Percentiles rank a stretch among this genome's conserved stretches.
Conservation (phyloP, 1,140 invertebrate genomes). For the Nymphalis io region DNA sequence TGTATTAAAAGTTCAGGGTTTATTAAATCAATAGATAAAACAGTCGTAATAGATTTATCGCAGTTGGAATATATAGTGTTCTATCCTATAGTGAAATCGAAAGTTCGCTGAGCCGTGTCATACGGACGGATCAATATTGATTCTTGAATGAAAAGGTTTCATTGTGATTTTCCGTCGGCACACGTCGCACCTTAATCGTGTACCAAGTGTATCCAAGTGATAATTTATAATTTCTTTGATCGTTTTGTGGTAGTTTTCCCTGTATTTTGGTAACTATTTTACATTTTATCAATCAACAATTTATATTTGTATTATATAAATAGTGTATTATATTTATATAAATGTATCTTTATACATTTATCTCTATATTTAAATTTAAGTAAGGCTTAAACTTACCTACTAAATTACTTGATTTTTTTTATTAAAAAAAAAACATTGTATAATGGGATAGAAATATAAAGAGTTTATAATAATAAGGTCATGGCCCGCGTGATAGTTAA, state of each 20-base stretch:
- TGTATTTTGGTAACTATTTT: slow-evolving; percentile 1
- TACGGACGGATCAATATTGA: slow-evolving; percentile 62
- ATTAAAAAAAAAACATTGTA: too few species aligned
- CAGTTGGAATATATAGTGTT: slow-evolving; percentile 25
- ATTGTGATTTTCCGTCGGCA: slow-evolving; percentile 46
- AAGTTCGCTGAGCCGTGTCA: slow-evolving; percentile 60
- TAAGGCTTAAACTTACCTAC: too few species aligned
- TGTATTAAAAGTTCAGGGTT: slow-evolving; percentile 7
- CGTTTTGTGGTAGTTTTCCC: slow-evolving; percentile 1
- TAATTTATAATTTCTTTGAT: background rate
- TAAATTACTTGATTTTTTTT: too few species aligned
- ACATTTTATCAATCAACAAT: background rate
- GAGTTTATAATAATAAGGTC: too few species aligned
- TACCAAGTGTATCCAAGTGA: slow-evolving; percentile 20
- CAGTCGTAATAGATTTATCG: background rate
- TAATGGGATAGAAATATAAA: too few species aligned
- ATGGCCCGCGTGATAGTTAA: too few species aligned
- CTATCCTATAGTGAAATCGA: slow-evolving; percentile 61
- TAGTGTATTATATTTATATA: too few species aligned
- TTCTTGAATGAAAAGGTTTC: slow-evolving; percentile 56
- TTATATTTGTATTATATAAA: too few species aligned
- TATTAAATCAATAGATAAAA: background rate
- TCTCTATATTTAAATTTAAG: too few species aligned
- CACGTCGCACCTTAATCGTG: slow-evolving; percentile 11
- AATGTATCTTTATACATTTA: too few species aligned